Evolutionary conservation across 1,140 invertebrate species (phyloP), one percentile per base, ranked within the genome.

Genomic region (Agrypnia vestita): DNA sequence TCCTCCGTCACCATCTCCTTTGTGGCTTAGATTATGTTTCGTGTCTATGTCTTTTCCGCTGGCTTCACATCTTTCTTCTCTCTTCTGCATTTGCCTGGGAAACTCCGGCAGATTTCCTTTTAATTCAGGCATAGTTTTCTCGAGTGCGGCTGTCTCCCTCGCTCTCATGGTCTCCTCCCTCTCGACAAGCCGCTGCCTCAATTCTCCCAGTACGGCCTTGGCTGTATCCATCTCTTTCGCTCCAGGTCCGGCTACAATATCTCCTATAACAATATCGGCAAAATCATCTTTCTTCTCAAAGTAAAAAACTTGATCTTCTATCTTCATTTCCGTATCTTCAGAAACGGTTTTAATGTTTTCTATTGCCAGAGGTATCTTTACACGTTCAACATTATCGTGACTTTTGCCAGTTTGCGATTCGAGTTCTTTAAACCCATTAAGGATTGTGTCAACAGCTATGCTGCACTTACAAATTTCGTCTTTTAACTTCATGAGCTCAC

Each of bases 131-230:
- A 89, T 89, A 0, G 89, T 89, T 84, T 88, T 89, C 0, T 83
- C 85, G 11, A 90, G 46, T 11, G 89, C 89, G 78, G 86, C 86
- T 17, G 87, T 86, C 72, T 90, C 89, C 74, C 89, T 84, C 56
- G 88, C 87, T 0, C 88, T 83, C 89, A 89, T 90, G 9, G 87
- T 53, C 64, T 89, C 88, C 78, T 90, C 89, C 76, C 88, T 83
- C 77, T 88, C 87, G 15, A 87, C 86, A 76, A 90, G 76, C 83
- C 88, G 89, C 69, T 87, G 85, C 83, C 85, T 87, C 46, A 90
- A 80, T 53, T 83, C 82, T 0, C 73, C 82, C n/a, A 83, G 17
- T 25, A 83, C 82, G 15, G 71, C 59, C 64, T 79, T 80, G 0
- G 79, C 80, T 0, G 76, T 64, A 43, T 78, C 35, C 3, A 83